A percentile compares a stretch with the other conserved stretches of the same genome.
Conservation (phyloP, 2,888 invertebrate genomes). For the Meiosimyza decipiens region DNA sequence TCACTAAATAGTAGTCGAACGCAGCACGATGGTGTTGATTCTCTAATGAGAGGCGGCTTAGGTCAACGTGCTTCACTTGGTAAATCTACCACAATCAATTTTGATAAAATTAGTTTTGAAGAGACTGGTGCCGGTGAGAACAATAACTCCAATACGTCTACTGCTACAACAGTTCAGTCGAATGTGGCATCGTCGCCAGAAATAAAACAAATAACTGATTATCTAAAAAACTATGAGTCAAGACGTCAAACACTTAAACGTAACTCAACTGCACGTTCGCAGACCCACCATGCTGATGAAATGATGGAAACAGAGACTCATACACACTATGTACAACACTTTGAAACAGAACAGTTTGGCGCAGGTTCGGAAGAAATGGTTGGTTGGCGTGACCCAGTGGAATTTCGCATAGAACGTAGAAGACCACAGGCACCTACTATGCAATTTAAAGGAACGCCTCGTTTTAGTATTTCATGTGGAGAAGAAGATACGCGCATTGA, state of each 20-base stretch:
- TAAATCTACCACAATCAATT: conserved; percentile 55
- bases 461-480: conserved; percentile 63
- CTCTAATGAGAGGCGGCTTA: conserved; percentile 32
- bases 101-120: conserved; percentile 63
- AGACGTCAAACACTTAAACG: conserved; percentile 55
- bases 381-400: conserved; percentile 77
- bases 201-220: conserved; percentile 62
- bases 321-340: conserved; percentile 57
- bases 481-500: conserved; percentile 54
- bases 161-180: background rate
- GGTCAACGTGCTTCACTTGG: conserved; percentile 46
- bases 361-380: conserved; percentile 72
- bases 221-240: conserved; percentile 58
- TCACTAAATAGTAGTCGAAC: conserved; percentile 43
- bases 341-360: conserved; percentile 61
- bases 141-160: conserved; percentile 36
- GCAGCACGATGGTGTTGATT: conserved; percentile 25
- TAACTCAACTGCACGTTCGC: conserved; percentile 40
- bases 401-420: conserved; percentile 54
- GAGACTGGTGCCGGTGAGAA: conserved; percentile 46
- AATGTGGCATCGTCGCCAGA: conserved; percentile 52
- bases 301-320: conserved; percentile 47
- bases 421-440: conserved; percentile 49
- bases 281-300: conserved; percentile 35
- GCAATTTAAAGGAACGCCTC: conserved; percentile 58